Base-by-base conservation (phyloP, 2,113 vertebrate species). In the Myotis brandtii region DNA sequence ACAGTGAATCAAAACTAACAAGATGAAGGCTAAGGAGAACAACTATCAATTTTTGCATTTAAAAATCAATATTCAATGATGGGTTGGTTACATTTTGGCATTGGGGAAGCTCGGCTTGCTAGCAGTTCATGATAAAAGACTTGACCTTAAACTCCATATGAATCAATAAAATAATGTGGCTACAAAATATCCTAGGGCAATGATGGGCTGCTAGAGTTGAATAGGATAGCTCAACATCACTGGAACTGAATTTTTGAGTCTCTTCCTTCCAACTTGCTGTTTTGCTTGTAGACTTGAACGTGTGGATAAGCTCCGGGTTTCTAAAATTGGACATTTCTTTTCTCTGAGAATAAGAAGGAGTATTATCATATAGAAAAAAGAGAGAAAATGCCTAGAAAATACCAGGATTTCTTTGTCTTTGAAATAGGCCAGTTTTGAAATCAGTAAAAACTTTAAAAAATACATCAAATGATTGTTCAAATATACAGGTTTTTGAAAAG, bases 401-500 rank as follows among this genome's bases (percentile, higher is more conserved):
- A 81, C 9, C 18, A 89, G 62, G 18, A 92, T 32, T 69, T 75
- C 37, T 76, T 91, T 79, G 73, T 43, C 14, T 54, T 92, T 93
- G 43, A 92, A 92, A 94, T 5, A 76, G 32, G 18, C 16, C 37
- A 92, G 70, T 94, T 83, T 67, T 87, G 30, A 43, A 89, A 83
- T 92, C 21, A 93, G 86, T 59, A 10, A 30, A 86, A 75, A 27
- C 23, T 27, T 66, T 30, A 13, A 37, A 92, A 72, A 32, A 72
- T 40, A 16, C 62, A 83, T 92, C 62, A 84, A 80, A 89, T 81
- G 56, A 92, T 34, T 88, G 92, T 96, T 62, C 56, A 93, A 94
- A 95, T 90, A 54, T 67, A 86, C 70, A 43, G n/a, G 27, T 37
- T 97, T 98, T 95, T 91, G 17, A 84, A 92, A 95, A 94, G 40